Conservation (phyloP, 2,888 invertebrate genomes). For the Ormyrus pomaceus region DNA sequence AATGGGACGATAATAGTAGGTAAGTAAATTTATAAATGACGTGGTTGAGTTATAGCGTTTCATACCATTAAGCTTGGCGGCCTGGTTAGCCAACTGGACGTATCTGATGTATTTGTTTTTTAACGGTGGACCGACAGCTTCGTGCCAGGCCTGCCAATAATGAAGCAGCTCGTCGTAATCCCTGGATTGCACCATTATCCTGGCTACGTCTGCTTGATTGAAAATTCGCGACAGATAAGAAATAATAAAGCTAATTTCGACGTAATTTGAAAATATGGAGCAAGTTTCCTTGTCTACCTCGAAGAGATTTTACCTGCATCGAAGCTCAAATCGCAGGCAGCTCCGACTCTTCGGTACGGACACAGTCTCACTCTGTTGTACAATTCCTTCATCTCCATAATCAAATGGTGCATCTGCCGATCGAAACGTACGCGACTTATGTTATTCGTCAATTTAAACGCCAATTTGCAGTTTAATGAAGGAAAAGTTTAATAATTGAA, state of each 20-base stretch:
- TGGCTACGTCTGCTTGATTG: conserved; percentile 73
- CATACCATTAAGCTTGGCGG: conserved; percentile 84
- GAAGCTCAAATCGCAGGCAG: conserved; percentile 73
- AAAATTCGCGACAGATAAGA: no score
- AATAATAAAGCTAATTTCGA: no score
- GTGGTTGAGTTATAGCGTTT: background rate
- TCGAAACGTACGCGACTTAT: no score
- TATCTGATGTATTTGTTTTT: conserved; percentile 87
- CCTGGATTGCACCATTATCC: conserved; percentile 83
- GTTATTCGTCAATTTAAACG: no score
- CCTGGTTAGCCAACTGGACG: conserved; percentile 87
- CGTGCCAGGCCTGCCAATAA: conserved; percentile 89
- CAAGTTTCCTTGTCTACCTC: no score
- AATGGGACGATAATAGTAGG: no score
- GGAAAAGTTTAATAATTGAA: no score
- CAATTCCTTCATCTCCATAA: conserved; percentile 87
- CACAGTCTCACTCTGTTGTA: conserved; percentile 86
- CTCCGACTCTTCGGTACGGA: conserved; percentile 78
- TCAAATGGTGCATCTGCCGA: conserved; percentile 82
- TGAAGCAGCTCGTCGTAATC: conserved; percentile 86
- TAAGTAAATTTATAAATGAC: no score
- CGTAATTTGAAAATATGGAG: no score
- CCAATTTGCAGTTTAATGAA: no score
- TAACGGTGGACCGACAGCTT: conserved; percentile 86
- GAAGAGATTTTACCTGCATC: conserved; percentile 72